Evolutionary conservation across 2,113 vertebrate species (phyloP).

Genomic region (Vombatus ursinus): DNA sequence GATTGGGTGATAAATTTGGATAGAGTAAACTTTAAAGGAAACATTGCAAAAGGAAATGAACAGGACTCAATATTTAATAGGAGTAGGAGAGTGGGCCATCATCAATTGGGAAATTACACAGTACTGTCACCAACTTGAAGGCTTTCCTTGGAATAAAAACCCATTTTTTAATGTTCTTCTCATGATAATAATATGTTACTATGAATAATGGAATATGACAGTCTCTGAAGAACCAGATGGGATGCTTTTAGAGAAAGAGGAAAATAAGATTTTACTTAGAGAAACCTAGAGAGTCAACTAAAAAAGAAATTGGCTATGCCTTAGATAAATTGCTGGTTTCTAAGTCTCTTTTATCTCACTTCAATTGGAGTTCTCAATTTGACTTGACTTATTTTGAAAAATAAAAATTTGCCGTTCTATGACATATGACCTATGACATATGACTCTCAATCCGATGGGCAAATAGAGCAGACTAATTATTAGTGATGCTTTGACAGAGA

Average conservation of each 20-base stretch:
- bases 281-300: not conserved
- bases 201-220: not conserved
- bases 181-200: not conserved
- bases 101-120: not conserved
- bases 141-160: not conserved
- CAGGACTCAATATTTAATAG: not conserved
- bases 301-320: no score
- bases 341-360: not conserved
- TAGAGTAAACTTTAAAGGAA: not conserved
- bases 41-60: not conserved
- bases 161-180: not conserved
- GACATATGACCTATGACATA: no score
- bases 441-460: no score
- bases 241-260: not conserved
- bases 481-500: not conserved
- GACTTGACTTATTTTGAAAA: not conserved
- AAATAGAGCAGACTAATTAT: no score
- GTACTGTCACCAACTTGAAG: not conserved
- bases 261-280: not conserved
- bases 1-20: not conserved
- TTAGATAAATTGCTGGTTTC: not conserved
- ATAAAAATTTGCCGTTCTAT: not conserved
- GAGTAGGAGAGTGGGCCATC: not conserved
- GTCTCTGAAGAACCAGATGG: not conserved
- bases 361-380: not conserved